Evolutionary conservation across 1,140 invertebrate species (phyloP).

Genomic region (Streblospio benedicti): DNA sequence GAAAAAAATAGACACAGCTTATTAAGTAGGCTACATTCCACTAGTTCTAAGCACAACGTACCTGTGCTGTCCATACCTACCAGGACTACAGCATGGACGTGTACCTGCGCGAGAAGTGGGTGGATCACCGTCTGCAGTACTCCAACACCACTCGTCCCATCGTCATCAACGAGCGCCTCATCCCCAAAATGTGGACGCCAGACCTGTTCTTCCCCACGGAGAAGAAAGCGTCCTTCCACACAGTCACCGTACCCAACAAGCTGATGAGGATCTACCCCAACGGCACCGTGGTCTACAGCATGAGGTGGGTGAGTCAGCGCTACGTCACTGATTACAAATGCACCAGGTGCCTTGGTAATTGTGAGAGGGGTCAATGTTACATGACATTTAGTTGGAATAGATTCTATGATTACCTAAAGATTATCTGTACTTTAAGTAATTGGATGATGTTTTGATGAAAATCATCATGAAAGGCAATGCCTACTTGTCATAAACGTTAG

Average conservation of each 20-base stretch:
- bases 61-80: conserved; percentile 15
- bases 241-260: conserved; percentile 95
- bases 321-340: too few relatives aligned
- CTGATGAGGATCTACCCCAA: conserved; percentile 82
- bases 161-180: conserved; percentile 54
- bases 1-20: too few relatives aligned
- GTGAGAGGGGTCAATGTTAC: too few relatives aligned
- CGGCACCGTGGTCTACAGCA: conserved; percentile 49
- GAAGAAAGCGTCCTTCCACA: conserved; percentile 94
- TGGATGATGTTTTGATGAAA: too few relatives aligned
- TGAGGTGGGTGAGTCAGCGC: too few relatives aligned
- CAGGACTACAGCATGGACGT: conserved; percentile 98
- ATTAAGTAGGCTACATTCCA: too few relatives aligned
- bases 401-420: too few relatives aligned
- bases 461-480: too few relatives aligned
- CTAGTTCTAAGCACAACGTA: background rate
- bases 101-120: conserved; percentile 98
- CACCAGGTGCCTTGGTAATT: too few relatives aligned
- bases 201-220: conserved; percentile 98
- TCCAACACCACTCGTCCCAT: conserved; percentile 86
- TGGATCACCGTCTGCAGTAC: conserved; percentile 81
- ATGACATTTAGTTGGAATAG: too few relatives aligned
- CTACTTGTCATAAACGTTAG: too few relatives aligned
- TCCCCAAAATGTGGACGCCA: conserved; percentile 96
- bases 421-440: too few relatives aligned